Evolutionary conservation across 2,888 invertebrate species (phyloP).

Genomic region (Lepidocyrtinus sp.): DNA sequence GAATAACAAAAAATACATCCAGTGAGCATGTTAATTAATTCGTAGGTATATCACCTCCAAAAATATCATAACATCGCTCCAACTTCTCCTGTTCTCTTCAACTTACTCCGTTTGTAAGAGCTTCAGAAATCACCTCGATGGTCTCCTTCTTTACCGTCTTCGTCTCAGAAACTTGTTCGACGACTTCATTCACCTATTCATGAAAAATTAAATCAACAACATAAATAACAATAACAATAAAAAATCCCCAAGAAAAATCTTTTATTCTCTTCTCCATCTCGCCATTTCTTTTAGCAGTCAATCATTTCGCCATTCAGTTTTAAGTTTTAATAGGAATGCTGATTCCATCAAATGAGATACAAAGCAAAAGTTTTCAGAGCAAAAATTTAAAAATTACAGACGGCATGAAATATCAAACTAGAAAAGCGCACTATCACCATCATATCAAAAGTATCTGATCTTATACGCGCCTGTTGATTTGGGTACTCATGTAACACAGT

Average conservation of each 20-base stretch:
- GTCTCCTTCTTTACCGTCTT: constrained; percentile 50
- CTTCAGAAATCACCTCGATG: constrained; percentile 49
- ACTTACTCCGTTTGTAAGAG: constrained; percentile 56
- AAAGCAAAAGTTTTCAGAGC: neutral
- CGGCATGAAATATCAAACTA: neutral
- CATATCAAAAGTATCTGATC: no score
- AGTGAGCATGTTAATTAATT: no score
- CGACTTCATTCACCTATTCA: constrained; percentile 46
- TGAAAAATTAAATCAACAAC: constrained; percentile 14
- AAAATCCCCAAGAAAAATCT: neutral
- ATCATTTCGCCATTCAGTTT: no score
- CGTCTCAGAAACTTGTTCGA: constrained; percentile 59
- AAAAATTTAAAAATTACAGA: neutral
- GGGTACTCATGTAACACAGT: constrained; percentile 2
- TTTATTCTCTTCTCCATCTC: no score
- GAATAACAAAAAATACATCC: no score
- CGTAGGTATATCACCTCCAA: no score
- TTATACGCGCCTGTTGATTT: neutral
- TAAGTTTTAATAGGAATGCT: neutral
- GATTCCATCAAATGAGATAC: neutral
- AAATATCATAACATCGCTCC: constrained; percentile 1
- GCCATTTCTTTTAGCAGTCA: no score
- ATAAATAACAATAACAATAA: constrained; percentile 7
- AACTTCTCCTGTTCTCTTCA: no score
- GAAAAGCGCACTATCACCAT: no score